Evolutionary conservation across 2,888 invertebrate genomes (phyloP), one percentile per base, ranked within the genome.

Genomic region (Drosophila parthenogenetica): DNA sequence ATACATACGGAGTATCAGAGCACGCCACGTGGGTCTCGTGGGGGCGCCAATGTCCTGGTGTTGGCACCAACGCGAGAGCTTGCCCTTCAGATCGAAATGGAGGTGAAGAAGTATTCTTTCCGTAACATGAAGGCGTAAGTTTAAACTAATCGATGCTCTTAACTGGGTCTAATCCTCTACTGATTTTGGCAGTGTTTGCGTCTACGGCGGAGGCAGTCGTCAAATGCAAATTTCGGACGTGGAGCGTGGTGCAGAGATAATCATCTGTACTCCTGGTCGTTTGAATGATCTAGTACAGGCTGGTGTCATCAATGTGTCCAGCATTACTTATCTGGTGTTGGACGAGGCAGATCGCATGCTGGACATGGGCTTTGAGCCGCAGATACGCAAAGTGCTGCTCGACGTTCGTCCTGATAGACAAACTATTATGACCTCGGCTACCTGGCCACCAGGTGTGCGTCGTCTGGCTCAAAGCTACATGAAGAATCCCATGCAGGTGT

Each of bases 351-450:
- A 97, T 91, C 94, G 96, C 67, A 97, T 97, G 97, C 92, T 97
- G 76, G 97, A 97, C 83, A 95, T 97, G 95, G 97, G 97, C 16
- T 97, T 97, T 90, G 97, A 96, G 87, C 96, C 96, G 3, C 97
- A 95, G 94, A 99, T 99, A 74, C 94, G 96, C 40, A 96, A 96
- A 90, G 95, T 96, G 13, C 92, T 98, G 75, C 93, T 96, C 65
- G 95, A 96, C 88, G 95, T 98, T 19, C 94, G 97, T 58, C 97
- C 98, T 7, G 97, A 97, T 90, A 93, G 98, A 58, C 98, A 99
- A 91, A 98, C 98, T n/a, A 95, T 98, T 0, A 98, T 99, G 98
- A 99, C 98, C 0, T 97, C 96, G 90, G 99, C 99, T 13, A 99
- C 99, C 0, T 99, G 98, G 99, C 98, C 98, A 0, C 93, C 94